Percentiles rank a stretch among this genome's conserved stretches.
Conservation (phyloP, 2,113 vertebrate genomes). For the Hymenochirus boettgeri region DNA sequence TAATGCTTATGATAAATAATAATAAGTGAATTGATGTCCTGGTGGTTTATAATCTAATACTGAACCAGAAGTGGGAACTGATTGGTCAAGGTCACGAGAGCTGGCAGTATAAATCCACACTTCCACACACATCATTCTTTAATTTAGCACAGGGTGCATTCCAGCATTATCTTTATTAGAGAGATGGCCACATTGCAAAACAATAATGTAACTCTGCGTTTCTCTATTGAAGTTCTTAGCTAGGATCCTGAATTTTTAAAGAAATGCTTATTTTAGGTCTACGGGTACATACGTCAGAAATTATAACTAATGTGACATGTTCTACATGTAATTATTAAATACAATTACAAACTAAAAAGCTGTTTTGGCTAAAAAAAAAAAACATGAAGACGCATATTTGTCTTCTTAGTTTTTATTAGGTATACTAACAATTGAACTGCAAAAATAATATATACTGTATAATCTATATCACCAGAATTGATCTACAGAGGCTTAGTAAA, state of each 20-base stretch:
- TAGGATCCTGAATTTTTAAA: not conserved
- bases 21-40: conserved; percentile 9
- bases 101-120: conserved; percentile 10
- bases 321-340: too few species aligned
- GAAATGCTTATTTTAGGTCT: not conserved
- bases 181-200: not conserved
- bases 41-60: conserved; percentile 29
- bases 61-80: conserved; percentile 5
- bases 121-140: conserved; percentile 11
- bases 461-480: too few species aligned
- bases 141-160: conserved; percentile 5
- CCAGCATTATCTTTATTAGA: not conserved
- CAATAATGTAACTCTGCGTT: not conserved
- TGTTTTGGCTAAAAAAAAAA: too few species aligned
- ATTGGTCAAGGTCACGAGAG: conserved; percentile 30
- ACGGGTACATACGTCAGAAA: not conserved
- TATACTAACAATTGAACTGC: too few species aligned
- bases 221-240: conserved; percentile 1
- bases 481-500: too few species aligned
- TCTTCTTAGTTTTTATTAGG: too few species aligned
- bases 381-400: too few species aligned
- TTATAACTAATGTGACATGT: not conserved
- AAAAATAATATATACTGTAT: too few species aligned
- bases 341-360: too few species aligned
- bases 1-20: conserved; percentile 23